These are phyloP conservation scores for Heliconius cydno DNA, from an alignment of 2,888 invertebrate species.

Conservation along the genomic window DNA sequence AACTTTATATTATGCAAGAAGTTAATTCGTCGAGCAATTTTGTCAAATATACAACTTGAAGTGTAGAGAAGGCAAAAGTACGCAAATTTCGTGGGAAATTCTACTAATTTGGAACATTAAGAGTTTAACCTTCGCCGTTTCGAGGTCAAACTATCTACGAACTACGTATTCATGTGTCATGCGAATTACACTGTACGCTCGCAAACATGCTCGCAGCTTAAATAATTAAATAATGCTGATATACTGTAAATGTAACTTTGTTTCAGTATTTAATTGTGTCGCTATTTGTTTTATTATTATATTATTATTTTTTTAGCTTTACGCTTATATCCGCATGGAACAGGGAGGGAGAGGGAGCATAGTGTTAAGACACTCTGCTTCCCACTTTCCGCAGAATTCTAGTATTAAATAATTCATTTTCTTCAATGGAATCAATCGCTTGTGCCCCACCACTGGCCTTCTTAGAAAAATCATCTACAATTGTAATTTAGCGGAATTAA, in stretches of 20 bases:
- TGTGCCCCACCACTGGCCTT: not conserved
- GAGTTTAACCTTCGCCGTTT: constrained; percentile 21
- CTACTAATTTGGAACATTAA: constrained; percentile 15
- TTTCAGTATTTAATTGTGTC: not conserved
- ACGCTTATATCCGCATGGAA: not conserved
- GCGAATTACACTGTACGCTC: not conserved
- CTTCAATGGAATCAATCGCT: not conserved
- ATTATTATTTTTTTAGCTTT: not conserved
- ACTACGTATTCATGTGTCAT: constrained; percentile 4
- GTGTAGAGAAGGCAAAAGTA: constrained; percentile 4
- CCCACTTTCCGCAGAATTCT: not conserved
- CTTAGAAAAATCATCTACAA: not conserved
- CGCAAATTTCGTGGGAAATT: constrained; percentile 22
- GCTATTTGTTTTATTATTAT: not conserved
- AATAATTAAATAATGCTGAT: constrained; percentile 9
- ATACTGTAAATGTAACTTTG: not conserved
- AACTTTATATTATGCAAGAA: constrained; percentile 15
- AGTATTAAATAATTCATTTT: not conserved
- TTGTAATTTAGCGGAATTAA: no score
- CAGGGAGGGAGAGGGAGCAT: not conserved
- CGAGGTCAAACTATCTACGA: constrained; percentile 26
- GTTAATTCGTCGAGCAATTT: constrained; percentile 16
- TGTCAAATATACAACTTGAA: not conserved
- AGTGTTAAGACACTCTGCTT: no score
- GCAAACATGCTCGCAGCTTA: not conserved